Base-by-base conservation (phyloP, 2,888 invertebrate genomes). In the Conops quadrifasciatus region DNA sequence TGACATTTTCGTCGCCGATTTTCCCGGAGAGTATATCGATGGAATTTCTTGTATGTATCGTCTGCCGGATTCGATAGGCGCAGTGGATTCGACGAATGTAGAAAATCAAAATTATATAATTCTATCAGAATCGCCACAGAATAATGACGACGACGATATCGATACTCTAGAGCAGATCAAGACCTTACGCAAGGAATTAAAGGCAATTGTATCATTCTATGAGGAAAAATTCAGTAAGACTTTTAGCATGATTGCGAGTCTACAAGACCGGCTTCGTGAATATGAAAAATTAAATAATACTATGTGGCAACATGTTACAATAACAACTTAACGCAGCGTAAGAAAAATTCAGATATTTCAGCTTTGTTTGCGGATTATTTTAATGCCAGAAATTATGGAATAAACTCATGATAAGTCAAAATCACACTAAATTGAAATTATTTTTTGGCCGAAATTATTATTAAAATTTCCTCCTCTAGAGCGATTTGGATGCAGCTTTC, bases 1-100 rank as follows among this genome's bases (percentile, higher is more conserved):
- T 0, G 84, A 84, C 72, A 28, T 26, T 0, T 73, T 75, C 7
- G 79, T 82, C 70, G 15, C 62, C 0, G 70, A 77, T 1, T 84
- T 79, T 72, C 79, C 80, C 0, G 84, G 84, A 0, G 78, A 78
- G 72, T 84, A 84, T 24, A 77, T 84, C 16, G 71, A 75, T 1
- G 84, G 80, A 5, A 78, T 84, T 28, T 81, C 81, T 43, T 84
- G 84, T 71, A 82, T 84, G 82, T 84, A 82, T 73, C 81, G 81
- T 9, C 16, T 78, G 30, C 66, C 77, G 0, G 74, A 78, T 7
- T 62, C 65, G 0, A 77, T 78, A 1, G 26, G 77, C 0, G 76
- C 79, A 3, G 71, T 69, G 2, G 78, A 78, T 4, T 11, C 47
- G 1, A 11, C 30, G 1, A 21, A 60, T 0, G 49, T 58, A 0